A percentile compares a stretch with the other conserved stretches of the same genome.
These are phyloP conservation scores for Lordiphosa stackelbergi DNA, from an alignment of 1,140 invertebrate species.

Conservation along the genomic window DNA sequence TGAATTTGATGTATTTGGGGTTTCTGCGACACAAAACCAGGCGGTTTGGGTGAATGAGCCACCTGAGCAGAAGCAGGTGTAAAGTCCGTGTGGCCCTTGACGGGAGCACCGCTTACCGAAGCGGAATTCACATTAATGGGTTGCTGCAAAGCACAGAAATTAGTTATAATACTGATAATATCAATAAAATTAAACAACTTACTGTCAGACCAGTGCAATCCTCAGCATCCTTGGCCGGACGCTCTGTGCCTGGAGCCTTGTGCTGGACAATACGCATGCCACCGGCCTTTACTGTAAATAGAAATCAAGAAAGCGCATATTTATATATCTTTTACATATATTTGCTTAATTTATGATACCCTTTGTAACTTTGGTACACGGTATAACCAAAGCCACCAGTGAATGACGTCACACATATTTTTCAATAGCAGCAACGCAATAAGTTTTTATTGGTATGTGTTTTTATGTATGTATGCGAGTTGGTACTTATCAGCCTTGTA, in stretches of 20 bases:
- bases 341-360: background rate
- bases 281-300: conserved; percentile 89
- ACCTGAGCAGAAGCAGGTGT: conserved; percentile 90
- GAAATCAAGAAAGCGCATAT: background rate
- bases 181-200: conserved; percentile 29
- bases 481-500: conserved; percentile 43
- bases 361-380: background rate
- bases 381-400: background rate
- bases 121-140: conserved; percentile 82
- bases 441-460: background rate
- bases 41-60: conserved; percentile 86
- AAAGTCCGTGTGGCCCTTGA: conserved; percentile 90
- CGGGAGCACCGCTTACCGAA: conserved; percentile 87
- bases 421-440: conserved; percentile 30
- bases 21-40: conserved; percentile 80
- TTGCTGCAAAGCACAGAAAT: conserved; percentile 46
- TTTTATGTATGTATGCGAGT: conserved; percentile 6
- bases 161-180: conserved; percentile 65
- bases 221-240: conserved; percentile 80
- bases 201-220: conserved; percentile 76
- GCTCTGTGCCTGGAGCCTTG: conserved; percentile 83
- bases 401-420: conserved; percentile 7
- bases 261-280: conserved; percentile 95
- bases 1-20: conserved; percentile 81
- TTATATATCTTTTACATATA: too few species aligned